Evolutionary conservation across 2,113 vertebrate genomes (phyloP).

Genomic region (Mesitornis unicolor): DNA sequence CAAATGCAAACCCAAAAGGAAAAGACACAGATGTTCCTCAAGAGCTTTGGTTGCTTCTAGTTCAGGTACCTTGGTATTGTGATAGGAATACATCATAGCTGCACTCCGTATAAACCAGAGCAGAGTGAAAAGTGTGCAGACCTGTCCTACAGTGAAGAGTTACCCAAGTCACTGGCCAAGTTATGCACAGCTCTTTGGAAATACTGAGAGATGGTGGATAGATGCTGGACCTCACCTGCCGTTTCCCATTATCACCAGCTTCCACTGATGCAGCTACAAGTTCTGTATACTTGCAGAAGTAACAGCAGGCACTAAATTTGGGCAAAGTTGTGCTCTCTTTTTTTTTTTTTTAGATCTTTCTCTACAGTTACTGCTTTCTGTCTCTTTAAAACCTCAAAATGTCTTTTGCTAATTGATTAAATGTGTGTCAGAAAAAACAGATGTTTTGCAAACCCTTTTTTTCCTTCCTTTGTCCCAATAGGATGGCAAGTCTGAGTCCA

Average conservation of each 20-base stretch:
- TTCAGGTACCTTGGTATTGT: neutral
- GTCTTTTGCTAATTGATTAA: neutral
- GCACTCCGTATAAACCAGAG: neutral
- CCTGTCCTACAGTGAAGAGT: neutral
- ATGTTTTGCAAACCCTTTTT: neutral
- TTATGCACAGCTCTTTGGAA: neutral
- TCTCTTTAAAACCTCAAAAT: neutral
- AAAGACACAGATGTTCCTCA: neutral
- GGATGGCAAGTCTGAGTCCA: constrained; percentile 59
- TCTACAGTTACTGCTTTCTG: neutral
- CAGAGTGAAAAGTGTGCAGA: neutral
- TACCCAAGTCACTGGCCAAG: neutral
- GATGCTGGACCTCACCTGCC: neutral
- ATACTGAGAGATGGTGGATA: neutral
- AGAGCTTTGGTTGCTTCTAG: neutral
- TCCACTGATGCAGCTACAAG: neutral
- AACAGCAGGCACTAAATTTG: neutral
- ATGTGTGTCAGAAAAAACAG: neutral
- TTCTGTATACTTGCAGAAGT: neutral
- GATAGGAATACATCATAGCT: neutral
- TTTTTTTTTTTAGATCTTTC: neutral
- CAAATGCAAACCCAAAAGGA: neutral
- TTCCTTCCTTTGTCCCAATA: neutral
- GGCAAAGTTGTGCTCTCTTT: neutral
- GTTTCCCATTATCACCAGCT: neutral